Conservation (phyloP, 2,797 vertebrate genomes). For the Darevskia nairensis region DNA sequence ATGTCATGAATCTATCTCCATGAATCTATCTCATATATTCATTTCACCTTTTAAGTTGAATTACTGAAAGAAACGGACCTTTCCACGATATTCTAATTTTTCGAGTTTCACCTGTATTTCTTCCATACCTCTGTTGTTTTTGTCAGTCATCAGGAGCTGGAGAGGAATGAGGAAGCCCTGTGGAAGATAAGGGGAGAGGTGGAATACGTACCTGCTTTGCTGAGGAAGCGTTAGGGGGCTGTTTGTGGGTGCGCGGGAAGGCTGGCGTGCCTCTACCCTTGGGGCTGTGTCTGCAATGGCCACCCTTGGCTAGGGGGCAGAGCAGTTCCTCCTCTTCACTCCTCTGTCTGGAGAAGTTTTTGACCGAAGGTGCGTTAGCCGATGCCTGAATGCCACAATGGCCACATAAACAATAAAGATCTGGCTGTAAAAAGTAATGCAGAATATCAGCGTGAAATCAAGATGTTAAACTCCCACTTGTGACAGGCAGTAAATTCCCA, state of each 20-base stretch:
- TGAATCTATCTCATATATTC: too few relatives aligned
- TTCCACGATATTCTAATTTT: too few relatives aligned
- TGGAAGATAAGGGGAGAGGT: neutral
- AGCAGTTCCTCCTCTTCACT: fast-evolving
- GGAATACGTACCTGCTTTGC: neutral
- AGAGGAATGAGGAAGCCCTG: neutral
- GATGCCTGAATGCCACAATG: constrained; percentile 23
- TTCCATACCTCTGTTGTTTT: neutral
- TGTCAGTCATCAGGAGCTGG: neutral
- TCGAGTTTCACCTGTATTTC: neutral
- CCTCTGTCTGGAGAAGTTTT: neutral
- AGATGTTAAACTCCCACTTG: constrained; percentile 61
- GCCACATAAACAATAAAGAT: constrained; percentile 37
- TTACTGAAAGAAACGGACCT: too few relatives aligned
- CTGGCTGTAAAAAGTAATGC: constrained; percentile 53
- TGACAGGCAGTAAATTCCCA: constrained; percentile 55
- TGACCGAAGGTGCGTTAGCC: constrained; percentile 25
- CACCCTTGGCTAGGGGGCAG: neutral
- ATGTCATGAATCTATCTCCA: too few relatives aligned
- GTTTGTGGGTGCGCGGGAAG: neutral
- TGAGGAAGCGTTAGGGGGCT: neutral
- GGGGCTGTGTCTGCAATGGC: fast-evolving
- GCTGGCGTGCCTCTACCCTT: too few relatives aligned
- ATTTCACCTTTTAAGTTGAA: too few relatives aligned
- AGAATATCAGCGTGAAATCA: constrained; percentile 61